Evolutionary conservation across 2,113 vertebrate species (phyloP), one percentile per base, ranked within the genome.

Genomic region (Alosa alosa): DNA sequence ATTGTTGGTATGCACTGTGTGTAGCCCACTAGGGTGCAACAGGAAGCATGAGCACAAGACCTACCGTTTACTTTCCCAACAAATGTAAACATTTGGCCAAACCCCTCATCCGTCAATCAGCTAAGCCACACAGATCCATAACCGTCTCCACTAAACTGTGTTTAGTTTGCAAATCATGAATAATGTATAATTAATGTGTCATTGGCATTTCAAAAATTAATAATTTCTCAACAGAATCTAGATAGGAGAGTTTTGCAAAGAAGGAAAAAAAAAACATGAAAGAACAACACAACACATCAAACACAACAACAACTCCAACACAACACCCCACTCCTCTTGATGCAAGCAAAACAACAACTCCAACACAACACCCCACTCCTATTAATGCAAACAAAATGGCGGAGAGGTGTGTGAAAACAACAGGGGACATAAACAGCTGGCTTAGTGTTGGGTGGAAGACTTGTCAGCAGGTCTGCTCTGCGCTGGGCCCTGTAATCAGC

Each of bases 401-500:
- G 47, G 52, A 55, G 7, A 36, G 13, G 8, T 17, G 11, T 86
- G 13, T 46, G 86, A 83, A 86, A 64, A 85, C 60, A 87, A 72
- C 47, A 85, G 86, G 44, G 81, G 64, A 81, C n/a, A 47, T 55
- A 81, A 81, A 81, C 49, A 60, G 17, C 39, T 44, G 25, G 9
- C 64, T 72, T 72, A 11, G 11, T 55, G 31, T 31, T 31, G 15
- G 41, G 36, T 41, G 36, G 49, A 68, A 55, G 84, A 89, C 88
- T 89, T 72, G 36, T 72, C 64, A 88, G 82, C 64, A 45, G 87
- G 83, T 85, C 84, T 46, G 78, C 72, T 57, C 50, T 31, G 49
- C 11, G 52, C 52, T 47, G 82, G 85, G 64, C 84, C 87, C 52
- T 83, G 83, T 89, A 86, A 92, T 92, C 88, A 91, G 87, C 72